phyloP scores from a whole-genome alignment of 2,797 vertebrate species.

The Falco peregrinus region DNA sequence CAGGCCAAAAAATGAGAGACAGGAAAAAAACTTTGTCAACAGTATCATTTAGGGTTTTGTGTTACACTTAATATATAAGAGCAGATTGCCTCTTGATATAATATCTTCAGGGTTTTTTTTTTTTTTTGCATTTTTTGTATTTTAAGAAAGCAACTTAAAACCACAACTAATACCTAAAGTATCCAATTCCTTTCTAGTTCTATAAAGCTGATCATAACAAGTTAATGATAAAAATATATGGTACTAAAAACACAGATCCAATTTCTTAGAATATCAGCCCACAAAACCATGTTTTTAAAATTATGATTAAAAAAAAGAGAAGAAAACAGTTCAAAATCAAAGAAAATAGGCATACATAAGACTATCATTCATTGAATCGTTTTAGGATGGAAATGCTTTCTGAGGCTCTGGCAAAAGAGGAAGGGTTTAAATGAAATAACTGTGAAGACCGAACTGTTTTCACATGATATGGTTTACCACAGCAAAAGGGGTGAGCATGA shows the following conservation, averaged over 20 bases:
- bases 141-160: constrained; percentile 18
- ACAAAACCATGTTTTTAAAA: background rate
- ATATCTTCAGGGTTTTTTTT: background rate
- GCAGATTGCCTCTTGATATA: background rate
- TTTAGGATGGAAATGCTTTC: background rate
- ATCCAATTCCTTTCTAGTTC: background rate
- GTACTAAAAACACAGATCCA: background rate
- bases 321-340: background rate
- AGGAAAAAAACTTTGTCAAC: background rate
- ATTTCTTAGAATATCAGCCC: background rate
- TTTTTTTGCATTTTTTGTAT: background rate
- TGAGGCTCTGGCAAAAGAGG: background rate
- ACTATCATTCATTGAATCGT: background rate
- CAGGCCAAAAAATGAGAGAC: background rate
- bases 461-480: background rate
- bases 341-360: background rate
- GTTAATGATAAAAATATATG: constrained; percentile 19
- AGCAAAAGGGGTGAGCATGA: background rate
- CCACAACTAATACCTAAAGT: background rate
- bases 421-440: background rate
- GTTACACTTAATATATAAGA: constrained; percentile 19
- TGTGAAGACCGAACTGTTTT: background rate
- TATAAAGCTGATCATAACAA: constrained; percentile 19
- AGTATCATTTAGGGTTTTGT: background rate
- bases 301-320: background rate